Conservation (phyloP, 1,140 invertebrate species). For the Rhopalosiphum maidis region DNA sequence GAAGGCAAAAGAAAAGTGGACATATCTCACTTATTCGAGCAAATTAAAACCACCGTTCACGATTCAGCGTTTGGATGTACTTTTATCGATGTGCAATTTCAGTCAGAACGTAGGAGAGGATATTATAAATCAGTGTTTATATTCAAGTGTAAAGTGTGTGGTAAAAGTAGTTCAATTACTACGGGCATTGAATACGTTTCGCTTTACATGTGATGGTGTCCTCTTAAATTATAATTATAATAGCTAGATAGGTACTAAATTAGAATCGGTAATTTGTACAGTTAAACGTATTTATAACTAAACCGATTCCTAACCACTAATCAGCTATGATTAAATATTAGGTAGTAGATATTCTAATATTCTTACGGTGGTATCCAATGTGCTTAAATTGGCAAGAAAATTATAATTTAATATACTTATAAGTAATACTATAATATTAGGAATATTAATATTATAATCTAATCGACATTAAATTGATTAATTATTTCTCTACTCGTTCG, state of each 20-base stretch:
- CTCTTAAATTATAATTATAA: too few species aligned
- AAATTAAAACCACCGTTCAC: neutral
- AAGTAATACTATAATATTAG: too few species aligned
- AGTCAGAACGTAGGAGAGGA: neutral
- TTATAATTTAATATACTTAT: too few species aligned
- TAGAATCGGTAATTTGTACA: too few species aligned
- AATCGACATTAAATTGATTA: neutral
- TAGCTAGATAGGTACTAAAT: too few species aligned
- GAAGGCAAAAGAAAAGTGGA: conserved; percentile 6
- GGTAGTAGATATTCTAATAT: neutral
- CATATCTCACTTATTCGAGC: conserved; percentile 12
- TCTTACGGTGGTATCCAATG: neutral
- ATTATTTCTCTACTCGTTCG: neutral
- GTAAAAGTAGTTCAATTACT: neutral
- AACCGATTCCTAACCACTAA: neutral
- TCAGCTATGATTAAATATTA: neutral
- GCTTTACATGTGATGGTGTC: too few species aligned
- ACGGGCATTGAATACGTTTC: neutral
- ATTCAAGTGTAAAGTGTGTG: conserved; percentile 23
- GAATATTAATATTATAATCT: neutral
- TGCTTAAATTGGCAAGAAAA: neutral
- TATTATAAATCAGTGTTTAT: conserved; percentile 8
- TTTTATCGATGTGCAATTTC: neutral
- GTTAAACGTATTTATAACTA: neutral
- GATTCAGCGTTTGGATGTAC: neutral